A percentile compares a stretch with the other conserved stretches of the same genome.
Evolutionary conservation across 2,113 vertebrate genomes (phyloP).

Genomic region (Cyphomyrus discorhynchus): DNA sequence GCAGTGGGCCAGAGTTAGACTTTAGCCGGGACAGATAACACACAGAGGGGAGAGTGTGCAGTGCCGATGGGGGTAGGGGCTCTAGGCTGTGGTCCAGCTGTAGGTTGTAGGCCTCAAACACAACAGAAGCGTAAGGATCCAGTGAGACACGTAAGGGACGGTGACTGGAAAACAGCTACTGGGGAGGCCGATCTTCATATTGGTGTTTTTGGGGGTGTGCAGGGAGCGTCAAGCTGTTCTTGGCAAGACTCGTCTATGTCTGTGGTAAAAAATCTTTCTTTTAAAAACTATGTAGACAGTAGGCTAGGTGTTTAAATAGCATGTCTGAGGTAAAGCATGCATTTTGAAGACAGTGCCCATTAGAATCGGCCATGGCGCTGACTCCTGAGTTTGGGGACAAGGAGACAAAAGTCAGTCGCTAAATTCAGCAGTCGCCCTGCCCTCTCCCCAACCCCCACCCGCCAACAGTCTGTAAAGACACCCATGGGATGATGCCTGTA

Average conservation of each 20-base stretch:
- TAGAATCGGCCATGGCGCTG: neutral
- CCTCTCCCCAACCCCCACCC: conserved; percentile 14
- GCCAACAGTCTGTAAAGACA: conserved; percentile 41
- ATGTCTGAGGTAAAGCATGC: neutral
- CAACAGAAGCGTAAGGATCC: neutral
- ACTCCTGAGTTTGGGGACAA: neutral
- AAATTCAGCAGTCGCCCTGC: conserved; percentile 16
- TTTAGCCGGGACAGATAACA: neutral
- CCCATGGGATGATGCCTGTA: conserved; percentile 40
- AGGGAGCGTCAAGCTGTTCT: neutral
- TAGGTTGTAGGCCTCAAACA: neutral
- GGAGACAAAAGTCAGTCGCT: neutral
- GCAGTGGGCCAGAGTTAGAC: neutral
- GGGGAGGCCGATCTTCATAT: neutral
- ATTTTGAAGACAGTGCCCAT: neutral
- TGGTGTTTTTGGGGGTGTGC: conserved; percentile 3
- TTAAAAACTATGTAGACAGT: neutral
- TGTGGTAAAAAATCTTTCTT: neutral
- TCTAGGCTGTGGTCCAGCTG: neutral
- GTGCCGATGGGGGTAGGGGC: neutral
- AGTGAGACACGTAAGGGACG: neutral
- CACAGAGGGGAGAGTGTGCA: neutral
- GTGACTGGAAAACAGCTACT: conserved; percentile 22
- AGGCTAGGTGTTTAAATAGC: neutral
- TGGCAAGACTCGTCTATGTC: neutral